A percentile compares a stretch with the other conserved stretches of the same genome.
These are phyloP conservation scores for Tangara arthus DNA, from an alignment of 2,797 vertebrate species.

Conservation along the genomic window DNA sequence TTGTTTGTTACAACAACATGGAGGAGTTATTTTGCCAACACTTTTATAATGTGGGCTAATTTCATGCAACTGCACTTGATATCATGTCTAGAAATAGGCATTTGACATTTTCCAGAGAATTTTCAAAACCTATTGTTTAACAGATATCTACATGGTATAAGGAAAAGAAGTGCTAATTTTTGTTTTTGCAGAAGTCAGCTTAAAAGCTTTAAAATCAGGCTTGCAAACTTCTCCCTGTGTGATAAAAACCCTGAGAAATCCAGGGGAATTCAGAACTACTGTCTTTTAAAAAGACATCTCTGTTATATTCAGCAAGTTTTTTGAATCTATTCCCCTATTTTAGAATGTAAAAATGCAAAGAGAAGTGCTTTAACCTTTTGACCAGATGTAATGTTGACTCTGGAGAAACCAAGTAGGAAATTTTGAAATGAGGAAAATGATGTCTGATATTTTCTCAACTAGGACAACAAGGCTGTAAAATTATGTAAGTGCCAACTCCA, in stretches of 20 bases:
- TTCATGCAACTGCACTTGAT: neutral
- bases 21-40: conserved; percentile 39
- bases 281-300: neutral
- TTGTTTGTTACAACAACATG: conserved; percentile 34
- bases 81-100: neutral
- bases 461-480: neutral
- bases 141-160: neutral
- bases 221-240: neutral
- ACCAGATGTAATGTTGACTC: neutral
- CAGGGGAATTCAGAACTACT: neutral
- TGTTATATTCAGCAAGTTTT: neutral
- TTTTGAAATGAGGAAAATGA: neutral
- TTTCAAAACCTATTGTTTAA: neutral
- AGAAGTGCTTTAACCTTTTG: neutral
- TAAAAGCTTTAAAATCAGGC: neutral
- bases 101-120: neutral
- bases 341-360: neutral
- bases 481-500: neutral
- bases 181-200: neutral
- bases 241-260: neutral
- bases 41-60: neutral
- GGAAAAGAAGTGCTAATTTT: neutral
- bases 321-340: neutral
- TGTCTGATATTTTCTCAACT: neutral
- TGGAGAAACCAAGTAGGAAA: neutral